Base-by-base conservation (phyloP, 2,113 vertebrate genomes). In the Leptobrachium leishanense region DNA sequence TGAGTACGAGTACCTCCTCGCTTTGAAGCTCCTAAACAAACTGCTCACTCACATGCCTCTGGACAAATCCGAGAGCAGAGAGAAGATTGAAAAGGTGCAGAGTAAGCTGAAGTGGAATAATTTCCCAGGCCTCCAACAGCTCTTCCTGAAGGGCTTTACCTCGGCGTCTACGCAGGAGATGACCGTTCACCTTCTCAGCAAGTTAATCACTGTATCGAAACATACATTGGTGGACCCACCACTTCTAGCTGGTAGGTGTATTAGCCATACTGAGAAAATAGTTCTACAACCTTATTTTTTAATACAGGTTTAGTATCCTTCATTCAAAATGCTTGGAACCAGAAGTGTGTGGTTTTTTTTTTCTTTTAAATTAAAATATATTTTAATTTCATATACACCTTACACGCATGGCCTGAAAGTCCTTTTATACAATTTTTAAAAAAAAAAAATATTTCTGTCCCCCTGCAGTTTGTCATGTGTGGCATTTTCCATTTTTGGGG, bases 141-240 rank as follows among this genome's bases (percentile, higher is more conserved):
- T 99, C 81, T 98, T 99, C 88, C 90, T 99, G 1, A 99, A 99
- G 89, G 98, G 98, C 75, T 99, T 99, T 90, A 99, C 98, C 88
- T 99, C 97, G 6, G 90, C 93, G 2, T 94, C 96, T 7, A 99
- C 98, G 0, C 97, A 98, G 82, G 98, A 99, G 91, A 96, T 99
- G 92, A 99, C 97, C 66, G 94, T 99, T 85, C 96, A 98, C 85
- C 94, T 99, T 75, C 96, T 99, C 82, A 96, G 97, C 85, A 98
- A 95, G 85, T 97, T 99, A 82, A 97, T 98, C 83, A 94, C 94
- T 1, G 94, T 98, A 76, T 98, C 96, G 81, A 92, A 94, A 43
- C 95, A 98, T 77, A 87, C 93, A 0, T 85, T 99, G 84, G 94
- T 99, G 77, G 97, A 99, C 88, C 96, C 97, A 5, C 91, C 96